These are phyloP conservation scores for Nesoenas mayeri DNA, from an alignment of 2,113 vertebrate species.

Conservation along the genomic window DNA sequence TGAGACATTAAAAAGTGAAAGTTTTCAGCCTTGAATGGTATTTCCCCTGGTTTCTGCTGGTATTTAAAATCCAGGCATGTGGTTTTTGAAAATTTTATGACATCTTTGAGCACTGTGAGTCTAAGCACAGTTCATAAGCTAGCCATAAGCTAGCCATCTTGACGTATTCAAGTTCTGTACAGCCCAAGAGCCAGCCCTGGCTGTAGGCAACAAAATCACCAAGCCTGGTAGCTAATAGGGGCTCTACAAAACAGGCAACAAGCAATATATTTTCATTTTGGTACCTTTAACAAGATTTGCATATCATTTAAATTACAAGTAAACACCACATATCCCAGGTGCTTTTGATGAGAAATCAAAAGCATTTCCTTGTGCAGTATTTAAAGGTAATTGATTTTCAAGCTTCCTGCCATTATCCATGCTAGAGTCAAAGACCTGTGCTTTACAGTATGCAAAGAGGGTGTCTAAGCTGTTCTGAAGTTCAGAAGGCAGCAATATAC, in stretches of 20 bases:
- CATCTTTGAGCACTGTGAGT: neutral
- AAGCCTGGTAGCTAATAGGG: neutral
- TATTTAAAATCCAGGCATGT: neutral
- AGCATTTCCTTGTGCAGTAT: neutral
- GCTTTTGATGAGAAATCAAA: conserved; percentile 31
- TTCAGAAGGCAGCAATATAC: neutral
- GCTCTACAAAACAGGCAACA: neutral
- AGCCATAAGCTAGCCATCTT: neutral
- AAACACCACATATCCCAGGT: neutral
- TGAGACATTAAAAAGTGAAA: rapidly evolving
- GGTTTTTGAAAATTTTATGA: neutral
- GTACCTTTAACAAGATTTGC: neutral
- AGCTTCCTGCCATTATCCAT: neutral
- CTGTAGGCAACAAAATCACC: neutral
- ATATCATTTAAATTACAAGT: neutral
- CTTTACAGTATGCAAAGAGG: neutral
- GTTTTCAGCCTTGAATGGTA: neutral
- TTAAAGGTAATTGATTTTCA: conserved; percentile 57
- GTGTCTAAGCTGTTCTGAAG: neutral
- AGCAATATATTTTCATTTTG: neutral
- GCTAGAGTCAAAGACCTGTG: neutral
- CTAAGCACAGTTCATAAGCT: neutral
- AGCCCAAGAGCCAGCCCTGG: neutral
- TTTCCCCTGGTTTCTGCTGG: neutral
- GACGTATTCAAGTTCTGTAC: rapidly evolving